A percentile compares a stretch with the other conserved stretches of the same genome.
These are phyloP conservation scores for Platichthys flesus DNA, from an alignment of 2,113 vertebrate species.

Conservation along the genomic window DNA sequence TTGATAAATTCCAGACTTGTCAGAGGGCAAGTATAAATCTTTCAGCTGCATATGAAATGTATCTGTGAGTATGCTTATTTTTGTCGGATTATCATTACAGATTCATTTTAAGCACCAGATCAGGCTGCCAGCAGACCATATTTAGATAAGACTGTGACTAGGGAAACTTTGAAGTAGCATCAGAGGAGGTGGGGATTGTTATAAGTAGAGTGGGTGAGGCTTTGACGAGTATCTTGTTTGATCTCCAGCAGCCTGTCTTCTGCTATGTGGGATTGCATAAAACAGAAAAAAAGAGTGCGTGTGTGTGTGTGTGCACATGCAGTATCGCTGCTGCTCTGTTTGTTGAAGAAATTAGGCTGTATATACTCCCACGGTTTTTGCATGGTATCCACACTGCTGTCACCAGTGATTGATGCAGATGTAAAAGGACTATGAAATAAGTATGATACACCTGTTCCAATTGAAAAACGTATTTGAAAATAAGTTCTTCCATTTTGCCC, in stretches of 20 bases:
- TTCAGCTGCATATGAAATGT: not conserved
- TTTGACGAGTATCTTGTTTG: slow-evolving; percentile 49
- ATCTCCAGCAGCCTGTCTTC: slow-evolving; percentile 27
- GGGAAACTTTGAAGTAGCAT: slow-evolving; percentile 35
- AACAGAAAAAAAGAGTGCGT: not conserved
- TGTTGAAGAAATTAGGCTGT: not conserved
- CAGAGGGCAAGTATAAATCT: too few species aligned
- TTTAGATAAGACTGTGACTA: slow-evolving; percentile 25
- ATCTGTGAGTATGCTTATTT: not conserved
- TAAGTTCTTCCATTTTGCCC: not conserved
- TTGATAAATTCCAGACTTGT: not conserved
- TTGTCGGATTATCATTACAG: slow-evolving; percentile 10
- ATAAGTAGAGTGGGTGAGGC: slow-evolving; percentile 17
- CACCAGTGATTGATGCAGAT: not conserved
- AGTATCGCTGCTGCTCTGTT: not conserved
- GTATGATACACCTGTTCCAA: not conserved
- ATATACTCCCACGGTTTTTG: not conserved
- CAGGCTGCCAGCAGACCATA: not conserved
- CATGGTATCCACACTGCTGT: not conserved
- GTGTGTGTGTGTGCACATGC: not conserved
- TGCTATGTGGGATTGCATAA: slow-evolving; percentile 32
- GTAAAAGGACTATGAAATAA: not conserved
- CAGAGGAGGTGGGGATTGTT: slow-evolving; percentile 32
- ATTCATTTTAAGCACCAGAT: slow-evolving; percentile 5
- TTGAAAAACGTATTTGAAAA: not conserved